A percentile compares a stretch with the other conserved stretches of the same genome.
Conservation (phyloP, 2,797 vertebrate genomes). For the Trichosurus vulpecula region DNA sequence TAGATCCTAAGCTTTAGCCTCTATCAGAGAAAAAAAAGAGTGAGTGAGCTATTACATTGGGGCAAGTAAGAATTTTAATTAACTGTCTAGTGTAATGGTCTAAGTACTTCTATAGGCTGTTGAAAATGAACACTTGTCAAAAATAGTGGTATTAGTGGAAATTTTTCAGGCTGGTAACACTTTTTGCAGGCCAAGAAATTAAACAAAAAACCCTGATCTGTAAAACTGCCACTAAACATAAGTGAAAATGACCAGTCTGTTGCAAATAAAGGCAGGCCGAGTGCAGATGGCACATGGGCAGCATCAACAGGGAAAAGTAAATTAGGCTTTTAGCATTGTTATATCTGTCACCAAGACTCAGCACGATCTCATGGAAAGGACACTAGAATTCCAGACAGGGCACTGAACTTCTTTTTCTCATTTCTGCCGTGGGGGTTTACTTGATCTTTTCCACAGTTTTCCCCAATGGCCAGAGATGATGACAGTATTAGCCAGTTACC, state of each 20-base stretch:
- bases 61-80: neutral
- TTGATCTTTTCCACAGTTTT: neutral
- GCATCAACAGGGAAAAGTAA: neutral
- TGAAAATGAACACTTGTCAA: neutral
- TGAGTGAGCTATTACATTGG: neutral
- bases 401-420: neutral
- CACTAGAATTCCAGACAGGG: neutral
- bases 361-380: neutral
- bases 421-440: neutral
- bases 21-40: neutral
- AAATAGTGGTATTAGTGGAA: neutral
- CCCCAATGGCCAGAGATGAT: neutral
- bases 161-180: neutral
- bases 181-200: neutral
- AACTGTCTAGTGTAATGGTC: neutral
- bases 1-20: neutral
- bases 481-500: neutral
- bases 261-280: neutral
- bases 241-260: conserved; percentile 24
- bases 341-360: neutral
- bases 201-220: conserved; percentile 2
- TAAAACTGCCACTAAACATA: neutral
- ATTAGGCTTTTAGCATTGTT: neutral
- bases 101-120: neutral
- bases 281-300: neutral